phyloP scores from a whole-genome alignment of 2,797 vertebrate genomes.

The Mormyrus hasselquistii region DNA sequence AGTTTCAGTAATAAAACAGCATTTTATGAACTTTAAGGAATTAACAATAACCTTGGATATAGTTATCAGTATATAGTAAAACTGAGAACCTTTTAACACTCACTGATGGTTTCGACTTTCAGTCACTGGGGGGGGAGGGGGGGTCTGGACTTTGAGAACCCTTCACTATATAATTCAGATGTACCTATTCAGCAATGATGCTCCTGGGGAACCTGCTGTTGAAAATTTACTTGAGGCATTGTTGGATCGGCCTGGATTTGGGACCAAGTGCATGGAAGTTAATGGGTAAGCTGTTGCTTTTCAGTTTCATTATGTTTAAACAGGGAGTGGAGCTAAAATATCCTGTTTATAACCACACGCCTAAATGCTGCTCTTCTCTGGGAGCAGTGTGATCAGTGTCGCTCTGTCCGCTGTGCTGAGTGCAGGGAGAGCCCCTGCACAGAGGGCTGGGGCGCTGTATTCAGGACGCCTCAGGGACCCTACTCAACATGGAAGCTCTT shows the following conservation, averaged over 20 bases:
- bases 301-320: not conserved
- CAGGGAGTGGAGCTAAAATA: not conserved
- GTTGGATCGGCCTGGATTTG: conserved; percentile 69
- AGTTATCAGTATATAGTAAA: not conserved
- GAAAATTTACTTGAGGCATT: conserved; percentile 63
- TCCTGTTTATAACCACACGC: not conserved
- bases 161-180: not conserved
- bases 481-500: conserved; percentile 54
- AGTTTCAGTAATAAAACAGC: not conserved
- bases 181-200: conserved; percentile 63
- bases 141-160: not conserved
- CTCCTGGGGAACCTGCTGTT: conserved; percentile 48
- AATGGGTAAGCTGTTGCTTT: conserved; percentile 40
- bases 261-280: conserved; percentile 59
- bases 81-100: not conserved
- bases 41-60: not conserved
- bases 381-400: not conserved
- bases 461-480: conserved; percentile 52
- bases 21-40: not conserved
- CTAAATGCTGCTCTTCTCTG: not conserved
- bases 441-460: not conserved
- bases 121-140: not conserved
- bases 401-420: not conserved
- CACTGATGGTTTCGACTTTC: not conserved
- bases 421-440: conserved; percentile 48